Evolutionary conservation across 2,113 vertebrate species (phyloP).

Genomic region (Dryoscopus gambensis): DNA sequence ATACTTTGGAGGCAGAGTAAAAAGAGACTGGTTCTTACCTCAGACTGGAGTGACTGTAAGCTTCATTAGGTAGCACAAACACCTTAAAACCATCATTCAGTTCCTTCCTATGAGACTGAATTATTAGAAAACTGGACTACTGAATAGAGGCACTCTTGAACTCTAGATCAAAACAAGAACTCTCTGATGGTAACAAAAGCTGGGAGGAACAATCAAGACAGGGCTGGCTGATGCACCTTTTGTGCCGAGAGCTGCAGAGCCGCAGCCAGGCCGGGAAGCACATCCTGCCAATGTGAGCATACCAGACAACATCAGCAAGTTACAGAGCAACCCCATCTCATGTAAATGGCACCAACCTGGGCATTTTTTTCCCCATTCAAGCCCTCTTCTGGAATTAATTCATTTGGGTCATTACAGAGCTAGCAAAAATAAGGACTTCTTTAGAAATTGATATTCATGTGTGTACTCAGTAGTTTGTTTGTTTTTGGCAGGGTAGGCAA

Average conservation of each 20-base stretch:
- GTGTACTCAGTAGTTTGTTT: neutral
- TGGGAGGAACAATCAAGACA: neutral
- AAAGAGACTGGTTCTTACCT: neutral
- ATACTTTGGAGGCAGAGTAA: neutral
- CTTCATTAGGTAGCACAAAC: neutral
- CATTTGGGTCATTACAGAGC: neutral
- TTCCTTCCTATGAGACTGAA: neutral
- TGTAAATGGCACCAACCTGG: neutral
- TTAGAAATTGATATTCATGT: neutral
- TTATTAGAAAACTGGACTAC: neutral
- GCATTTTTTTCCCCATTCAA: neutral
- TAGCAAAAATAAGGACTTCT: neutral
- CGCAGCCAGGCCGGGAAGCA: neutral
- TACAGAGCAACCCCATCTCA: neutral
- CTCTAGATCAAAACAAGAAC: neutral
- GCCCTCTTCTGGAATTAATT: neutral
- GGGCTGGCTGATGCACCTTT: neutral
- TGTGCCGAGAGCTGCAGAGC: neutral
- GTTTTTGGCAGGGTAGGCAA: neutral
- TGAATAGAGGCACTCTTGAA: neutral
- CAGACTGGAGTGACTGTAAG: neutral
- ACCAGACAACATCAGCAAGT: neutral
- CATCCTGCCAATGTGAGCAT: neutral
- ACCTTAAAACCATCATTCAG: neutral
- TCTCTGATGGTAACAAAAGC: neutral